These are phyloP conservation scores for Lepidocyrtinus sp. DNA, from an alignment of 2,888 invertebrate genomes.

Conservation along the genomic window DNA sequence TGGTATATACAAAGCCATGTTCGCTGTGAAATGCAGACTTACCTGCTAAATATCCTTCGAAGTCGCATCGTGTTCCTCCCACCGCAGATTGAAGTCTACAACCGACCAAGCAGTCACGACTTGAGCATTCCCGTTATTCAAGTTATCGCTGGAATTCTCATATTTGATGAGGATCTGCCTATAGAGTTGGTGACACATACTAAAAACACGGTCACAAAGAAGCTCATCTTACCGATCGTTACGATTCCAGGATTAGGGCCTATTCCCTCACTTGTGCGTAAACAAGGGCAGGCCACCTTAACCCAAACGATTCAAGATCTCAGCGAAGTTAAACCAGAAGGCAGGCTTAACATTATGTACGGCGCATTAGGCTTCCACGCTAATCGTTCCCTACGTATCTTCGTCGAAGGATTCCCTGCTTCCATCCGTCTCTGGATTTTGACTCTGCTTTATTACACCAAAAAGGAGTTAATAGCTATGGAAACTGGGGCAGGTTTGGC, in stretches of 20 bases:
- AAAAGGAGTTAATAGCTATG: background rate
- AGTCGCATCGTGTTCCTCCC: slow-evolving; percentile 51
- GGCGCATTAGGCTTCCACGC: background rate
- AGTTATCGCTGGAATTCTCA: slow-evolving; percentile 63
- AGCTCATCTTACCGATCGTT: too few species aligned
- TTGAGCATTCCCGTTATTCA: slow-evolving; percentile 63
- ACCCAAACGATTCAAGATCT: too few species aligned
- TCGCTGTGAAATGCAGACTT: slow-evolving; percentile 77
- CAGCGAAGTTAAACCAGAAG: too few species aligned
- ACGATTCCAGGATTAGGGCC: background rate
- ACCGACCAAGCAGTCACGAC: slow-evolving; percentile 54
- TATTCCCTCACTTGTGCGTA: slow-evolving; percentile 21
- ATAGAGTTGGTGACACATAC: slow-evolving; percentile 39
- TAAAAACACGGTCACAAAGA: slow-evolving; percentile 25
- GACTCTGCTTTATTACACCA: slow-evolving; percentile 23
- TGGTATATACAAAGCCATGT: slow-evolving; percentile 81
- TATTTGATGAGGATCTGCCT: slow-evolving; percentile 35
- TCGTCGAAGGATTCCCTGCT: slow-evolving; percentile 36
- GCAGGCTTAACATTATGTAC: slow-evolving; percentile 8
- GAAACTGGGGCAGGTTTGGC: background rate
- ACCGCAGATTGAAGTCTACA: slow-evolving; percentile 63
- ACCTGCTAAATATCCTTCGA: slow-evolving; percentile 80
- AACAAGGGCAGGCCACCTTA: too few species aligned
- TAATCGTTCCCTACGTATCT: too few species aligned
- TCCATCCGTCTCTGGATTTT: slow-evolving; percentile 43